Evolutionary conservation across 2,797 vertebrate genomes (phyloP), one percentile per base, ranked within the genome.

Genomic region (Malurus splendens): DNA sequence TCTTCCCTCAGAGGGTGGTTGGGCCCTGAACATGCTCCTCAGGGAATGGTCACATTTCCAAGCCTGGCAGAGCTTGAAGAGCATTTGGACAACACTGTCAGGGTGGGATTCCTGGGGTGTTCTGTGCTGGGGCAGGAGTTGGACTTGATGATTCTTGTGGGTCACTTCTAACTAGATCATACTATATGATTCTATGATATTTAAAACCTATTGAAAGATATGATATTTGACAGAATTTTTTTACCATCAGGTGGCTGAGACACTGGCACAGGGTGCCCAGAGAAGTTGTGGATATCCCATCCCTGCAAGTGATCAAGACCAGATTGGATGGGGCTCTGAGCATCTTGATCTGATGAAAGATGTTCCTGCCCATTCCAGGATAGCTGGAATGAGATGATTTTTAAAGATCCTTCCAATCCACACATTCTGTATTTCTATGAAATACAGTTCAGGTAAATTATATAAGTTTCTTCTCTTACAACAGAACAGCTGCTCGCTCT

Each of bases 81-180:
- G 10, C 0, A 0, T 57, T 38, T 51, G 27, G 23, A 28, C 10
- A 51, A 13, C 0, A 4, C 27, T 42, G 44, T 8, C 4, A 18
- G 7, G n/a, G 18, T 38, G n/a, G n/a, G 27, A 19, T 32, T 51
- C n/a, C 33, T 65, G 27, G 36, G 10, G 52, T 18, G 12, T 15
- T 3, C 7, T 32, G 18, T 51, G 27, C 0, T 0, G 38, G 5
- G 27, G 14, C 60, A 73, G 42, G 28, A 50, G 9, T 12, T 42
- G 44, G 25, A 32, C 8, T 22, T 2, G 2, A 13, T 57, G 38
- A 8, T 44, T 36, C 36, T 15, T 56, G 22, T 48, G 17, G 17
- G 14, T 50, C 7, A 22, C 6, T 57, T 50, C 44, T 44, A 65
- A 51, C 15, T 57, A 65, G n/a, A 15, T 38, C n/a, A 7, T 27